Evolutionary conservation across 64 coral and sea anemone genomes (phyloP), one percentile per base, ranked within the genome.

Genomic region (Astreopora myriophthalma): DNA sequence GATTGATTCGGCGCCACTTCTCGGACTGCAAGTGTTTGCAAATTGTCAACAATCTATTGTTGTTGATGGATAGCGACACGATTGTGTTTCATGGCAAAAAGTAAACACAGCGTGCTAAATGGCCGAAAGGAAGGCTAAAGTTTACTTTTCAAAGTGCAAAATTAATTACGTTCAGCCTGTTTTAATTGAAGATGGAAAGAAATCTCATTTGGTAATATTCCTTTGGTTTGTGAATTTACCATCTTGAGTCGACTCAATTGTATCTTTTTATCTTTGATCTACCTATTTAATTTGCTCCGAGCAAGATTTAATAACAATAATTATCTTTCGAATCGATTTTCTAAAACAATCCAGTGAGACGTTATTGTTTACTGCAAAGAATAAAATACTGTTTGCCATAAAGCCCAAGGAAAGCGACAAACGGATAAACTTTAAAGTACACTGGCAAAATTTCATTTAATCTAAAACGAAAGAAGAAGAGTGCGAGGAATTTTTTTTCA

Each of bases 131-230:
- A 19, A 55, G 16, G 57, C 1, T 57, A 64, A 39, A 83, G 79
- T 83, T 83, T 83, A 83, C 79, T 64, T 83, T 83, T 37, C 19
- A 83, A 83, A 83, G 79, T 83, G 79, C 52, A 83, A 63, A 83
- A 61, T 81, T 83, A 83, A 83, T 83, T 83, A 64, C 79, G 52
- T 64, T 61, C 51, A 64, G 75, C 17, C 48, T 38, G 51, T 60
- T 37, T 83, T 38, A 83, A 83, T 83, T 83, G 79, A 23, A 83
- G 51, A 36, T 6, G 55, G 48, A 20, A 83, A 64, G 55, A 83
- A 83, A 83, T 37, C 57, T 34, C 16, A 34, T 58, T 80, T 80
- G 29, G 29, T 52, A 60, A 60, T 80, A 60, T 78, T 58, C 55
- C 64, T 33, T 32, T 13, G 32, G 30, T 32, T 62, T 36, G 49